phyloP scores from a whole-genome alignment of 2,113 vertebrate species.

The Rhinopomastus cyanomelas region DNA sequence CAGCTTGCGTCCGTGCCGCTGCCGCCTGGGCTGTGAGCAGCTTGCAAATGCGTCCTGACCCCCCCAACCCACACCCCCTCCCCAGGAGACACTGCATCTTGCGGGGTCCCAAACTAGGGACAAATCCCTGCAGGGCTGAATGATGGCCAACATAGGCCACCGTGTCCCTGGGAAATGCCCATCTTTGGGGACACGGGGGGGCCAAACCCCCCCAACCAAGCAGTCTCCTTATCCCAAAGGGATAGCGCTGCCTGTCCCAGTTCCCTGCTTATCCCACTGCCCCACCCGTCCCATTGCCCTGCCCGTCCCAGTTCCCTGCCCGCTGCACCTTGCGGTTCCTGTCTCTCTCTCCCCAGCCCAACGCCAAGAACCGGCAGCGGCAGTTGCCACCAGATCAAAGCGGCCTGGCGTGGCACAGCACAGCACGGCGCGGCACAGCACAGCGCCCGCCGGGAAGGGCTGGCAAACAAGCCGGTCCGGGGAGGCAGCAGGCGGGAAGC shows the following conservation, averaged over 20 bases:
- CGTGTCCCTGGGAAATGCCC: not conserved
- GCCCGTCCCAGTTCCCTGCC: not conserved
- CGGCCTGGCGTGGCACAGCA: not conserved
- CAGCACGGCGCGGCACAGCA: not conserved
- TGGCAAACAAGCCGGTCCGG: slow-evolving; percentile 15
- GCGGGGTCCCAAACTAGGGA: not conserved
- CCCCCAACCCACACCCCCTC: not conserved
- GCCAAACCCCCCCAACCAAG: not conserved
- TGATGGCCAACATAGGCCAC: accelerated
- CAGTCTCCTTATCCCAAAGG: not conserved
- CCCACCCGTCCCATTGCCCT: not conserved
- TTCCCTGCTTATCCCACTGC: not conserved
- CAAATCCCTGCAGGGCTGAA: not conserved
- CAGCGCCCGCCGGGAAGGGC: slow-evolving; percentile 13
- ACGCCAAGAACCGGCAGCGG: not conserved
- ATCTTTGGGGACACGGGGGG: not conserved
- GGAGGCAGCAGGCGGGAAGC: not conserved
- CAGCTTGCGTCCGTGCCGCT: not conserved
- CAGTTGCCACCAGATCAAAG: slow-evolving; percentile 3
- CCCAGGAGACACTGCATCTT: not conserved
- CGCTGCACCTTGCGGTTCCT: slow-evolving; percentile 16
- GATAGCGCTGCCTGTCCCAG: not conserved
- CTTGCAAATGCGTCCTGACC: not conserved
- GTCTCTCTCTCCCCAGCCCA: not conserved
- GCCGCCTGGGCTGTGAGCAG: slow-evolving; percentile 47